These are phyloP conservation scores for Ennomos erosarius DNA, from an alignment of 2,888 invertebrate genomes.

Conservation along the genomic window DNA sequence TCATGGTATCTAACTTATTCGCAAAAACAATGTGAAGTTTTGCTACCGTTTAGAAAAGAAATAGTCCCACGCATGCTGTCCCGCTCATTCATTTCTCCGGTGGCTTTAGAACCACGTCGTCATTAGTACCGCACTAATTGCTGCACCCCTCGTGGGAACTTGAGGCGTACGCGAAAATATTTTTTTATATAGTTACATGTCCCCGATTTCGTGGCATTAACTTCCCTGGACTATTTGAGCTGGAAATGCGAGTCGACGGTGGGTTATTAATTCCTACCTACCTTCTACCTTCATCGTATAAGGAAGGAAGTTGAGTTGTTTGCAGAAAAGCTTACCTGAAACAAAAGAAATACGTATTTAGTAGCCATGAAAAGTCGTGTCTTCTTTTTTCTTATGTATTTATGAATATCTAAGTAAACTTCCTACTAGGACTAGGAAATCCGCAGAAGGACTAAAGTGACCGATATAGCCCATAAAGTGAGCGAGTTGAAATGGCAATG, in stretches of 20 bases:
- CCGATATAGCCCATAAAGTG: too few species aligned
- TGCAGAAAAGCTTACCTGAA: constrained; percentile 36
- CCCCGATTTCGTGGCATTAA: constrained; percentile 19
- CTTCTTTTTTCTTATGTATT: too few species aligned
- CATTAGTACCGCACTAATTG: constrained; percentile 65
- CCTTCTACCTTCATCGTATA: constrained; percentile 2
- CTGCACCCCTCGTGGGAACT: constrained; percentile 47
- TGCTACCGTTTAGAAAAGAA: too few species aligned
- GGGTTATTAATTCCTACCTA: constrained; percentile 1
- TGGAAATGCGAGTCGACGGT: constrained; percentile 12
- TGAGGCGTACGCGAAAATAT: constrained; percentile 31
- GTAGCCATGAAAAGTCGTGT: too few species aligned
- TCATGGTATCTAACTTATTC: too few species aligned
- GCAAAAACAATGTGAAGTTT: too few species aligned
- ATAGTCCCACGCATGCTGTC: too few species aligned
- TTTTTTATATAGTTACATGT: constrained; percentile 24
- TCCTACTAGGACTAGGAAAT: too few species aligned
- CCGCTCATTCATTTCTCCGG: too few species aligned
- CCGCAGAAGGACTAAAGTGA: too few species aligned
- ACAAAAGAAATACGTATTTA: constrained; percentile 12
- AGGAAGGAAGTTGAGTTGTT: not conserved
- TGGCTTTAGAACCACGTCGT: constrained; percentile 37
- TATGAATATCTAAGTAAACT: too few species aligned
- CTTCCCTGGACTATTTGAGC: constrained; percentile 14
- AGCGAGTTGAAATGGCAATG: too few species aligned